Conservation (phyloP, 2,888 invertebrate genomes). For the Mythimna loreyi region DNA sequence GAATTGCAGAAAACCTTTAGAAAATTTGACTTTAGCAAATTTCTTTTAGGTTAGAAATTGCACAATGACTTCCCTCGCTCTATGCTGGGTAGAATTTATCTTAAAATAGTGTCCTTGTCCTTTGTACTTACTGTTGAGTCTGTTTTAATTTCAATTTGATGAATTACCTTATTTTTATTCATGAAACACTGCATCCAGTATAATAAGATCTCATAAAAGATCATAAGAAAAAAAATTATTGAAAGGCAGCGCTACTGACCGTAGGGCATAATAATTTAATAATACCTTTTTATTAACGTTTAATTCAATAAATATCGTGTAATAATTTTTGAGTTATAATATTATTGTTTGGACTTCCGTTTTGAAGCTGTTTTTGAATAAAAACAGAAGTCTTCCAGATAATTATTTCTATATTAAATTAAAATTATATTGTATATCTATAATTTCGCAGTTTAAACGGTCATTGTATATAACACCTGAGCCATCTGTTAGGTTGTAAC, state of each 20-base stretch:
- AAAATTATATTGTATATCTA: slow-evolving; percentile 6
- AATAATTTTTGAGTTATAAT: not conserved
- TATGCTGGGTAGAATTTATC: no score
- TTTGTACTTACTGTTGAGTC: no score
- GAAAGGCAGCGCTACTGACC: slow-evolving; percentile 9
- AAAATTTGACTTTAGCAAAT: no score
- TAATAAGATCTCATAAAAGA: not conserved
- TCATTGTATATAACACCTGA: slow-evolving; percentile 4
- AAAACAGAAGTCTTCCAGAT: not conserved
- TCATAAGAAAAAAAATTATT: not conserved
- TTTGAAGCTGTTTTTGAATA: not conserved
- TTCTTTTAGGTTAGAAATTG: no score
- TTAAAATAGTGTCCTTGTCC: no score
- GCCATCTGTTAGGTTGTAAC: slow-evolving; percentile 29
- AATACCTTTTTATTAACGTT: not conserved
- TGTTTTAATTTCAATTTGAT: no score
- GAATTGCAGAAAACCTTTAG: no score
- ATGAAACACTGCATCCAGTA: no score
- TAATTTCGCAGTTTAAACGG: slow-evolving; percentile 7
- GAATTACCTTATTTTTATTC: not conserved
- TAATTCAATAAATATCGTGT: not conserved
- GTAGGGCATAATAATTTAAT: not conserved
- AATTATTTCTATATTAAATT: slow-evolving; percentile 8
- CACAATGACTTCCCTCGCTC: no score
- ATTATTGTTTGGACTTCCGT: not conserved